Conservation (phyloP, 2,888 invertebrate genomes). For the Noctua comes region DNA sequence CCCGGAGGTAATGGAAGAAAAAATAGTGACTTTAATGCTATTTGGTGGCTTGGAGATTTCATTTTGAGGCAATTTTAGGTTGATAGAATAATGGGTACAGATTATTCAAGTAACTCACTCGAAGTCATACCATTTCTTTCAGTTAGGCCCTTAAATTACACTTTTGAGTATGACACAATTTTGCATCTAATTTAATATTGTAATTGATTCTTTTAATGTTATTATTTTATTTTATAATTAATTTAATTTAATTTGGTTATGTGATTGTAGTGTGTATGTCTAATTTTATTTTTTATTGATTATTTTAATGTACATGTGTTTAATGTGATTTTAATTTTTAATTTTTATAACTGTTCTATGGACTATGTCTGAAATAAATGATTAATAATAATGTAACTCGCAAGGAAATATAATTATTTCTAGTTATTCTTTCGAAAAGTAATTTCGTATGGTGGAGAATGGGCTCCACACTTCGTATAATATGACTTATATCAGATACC, state of each 20-base stretch:
- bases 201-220: no score
- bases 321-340: no score
- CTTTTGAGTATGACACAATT: no score
- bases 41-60: constrained; percentile 38
- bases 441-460: background rate
- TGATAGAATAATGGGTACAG: background rate
- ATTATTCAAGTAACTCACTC: background rate
- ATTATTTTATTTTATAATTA: no score
- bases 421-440: background rate
- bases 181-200: no score
- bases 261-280: no score
- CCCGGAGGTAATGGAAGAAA: constrained; percentile 69
- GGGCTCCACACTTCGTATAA: background rate
- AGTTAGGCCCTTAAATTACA: background rate
- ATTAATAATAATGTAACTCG: no score
- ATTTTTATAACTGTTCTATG: no score
- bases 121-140: background rate
- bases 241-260: no score
- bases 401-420: background rate
- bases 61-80: constrained; percentile 35
- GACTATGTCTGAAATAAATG: no score
- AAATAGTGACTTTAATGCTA: constrained; percentile 55
- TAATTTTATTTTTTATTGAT: no score
- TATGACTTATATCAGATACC: background rate
- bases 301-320: no score